Conservation (phyloP, 2,888 invertebrate genomes). For the Crioceris asparagi region DNA sequence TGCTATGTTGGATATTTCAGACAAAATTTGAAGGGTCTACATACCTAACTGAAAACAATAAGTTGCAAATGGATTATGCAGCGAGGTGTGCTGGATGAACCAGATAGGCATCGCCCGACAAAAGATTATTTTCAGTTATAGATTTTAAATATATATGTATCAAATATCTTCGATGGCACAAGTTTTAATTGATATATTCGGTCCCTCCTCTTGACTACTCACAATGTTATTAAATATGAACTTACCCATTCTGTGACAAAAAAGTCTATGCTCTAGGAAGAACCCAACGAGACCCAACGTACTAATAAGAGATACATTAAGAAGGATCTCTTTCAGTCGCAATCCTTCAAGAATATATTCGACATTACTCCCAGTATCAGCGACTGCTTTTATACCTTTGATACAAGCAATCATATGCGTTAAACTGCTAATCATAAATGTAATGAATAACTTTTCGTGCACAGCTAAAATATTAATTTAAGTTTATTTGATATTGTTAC, state of each 20-base stretch:
- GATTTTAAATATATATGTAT: too few relatives aligned
- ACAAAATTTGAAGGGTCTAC: too few relatives aligned
- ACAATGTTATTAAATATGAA: too few relatives aligned
- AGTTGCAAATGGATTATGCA: too few relatives aligned
- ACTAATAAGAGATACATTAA: constrained; percentile 63
- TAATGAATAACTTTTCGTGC: constrained; percentile 84
- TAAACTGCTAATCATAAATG: constrained; percentile 77
- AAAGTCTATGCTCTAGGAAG: constrained; percentile 79
- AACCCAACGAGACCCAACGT: constrained; percentile 77
- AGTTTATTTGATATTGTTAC: background rate
- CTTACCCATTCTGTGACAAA: constrained; percentile 84
- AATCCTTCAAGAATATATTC: constrained; percentile 25
- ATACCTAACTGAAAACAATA: too few relatives aligned
- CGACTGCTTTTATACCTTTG: constrained; percentile 40
- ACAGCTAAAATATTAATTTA: constrained; percentile 54
- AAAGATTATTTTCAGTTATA: too few relatives aligned
- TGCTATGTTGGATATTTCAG: too few relatives aligned
- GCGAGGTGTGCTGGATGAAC: too few relatives aligned
- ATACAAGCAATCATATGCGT: constrained; percentile 72
- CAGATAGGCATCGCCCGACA: too few relatives aligned
- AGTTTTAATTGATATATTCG: too few relatives aligned
- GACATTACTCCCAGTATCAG: constrained; percentile 27
- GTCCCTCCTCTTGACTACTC: too few relatives aligned
- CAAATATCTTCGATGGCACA: too few relatives aligned
- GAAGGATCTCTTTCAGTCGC: constrained; percentile 57